Percentiles rank a stretch among this genome's conserved stretches.
Conservation (phyloP, 2,113 vertebrate genomes). For the Elgaria multicarinata region DNA sequence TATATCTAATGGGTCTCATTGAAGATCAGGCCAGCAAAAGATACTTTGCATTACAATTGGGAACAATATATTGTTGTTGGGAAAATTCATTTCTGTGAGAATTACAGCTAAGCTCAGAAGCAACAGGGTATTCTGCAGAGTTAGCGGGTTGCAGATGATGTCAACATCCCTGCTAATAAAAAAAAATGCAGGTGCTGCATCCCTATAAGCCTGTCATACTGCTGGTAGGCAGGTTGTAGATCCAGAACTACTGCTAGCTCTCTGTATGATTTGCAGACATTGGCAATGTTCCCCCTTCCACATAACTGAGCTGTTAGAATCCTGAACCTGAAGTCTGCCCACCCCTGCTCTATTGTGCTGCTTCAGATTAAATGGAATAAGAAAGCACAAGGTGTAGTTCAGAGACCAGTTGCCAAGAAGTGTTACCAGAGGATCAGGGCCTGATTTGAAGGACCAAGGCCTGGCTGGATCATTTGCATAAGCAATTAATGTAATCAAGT, state of each 20-base stretch:
- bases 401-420: background rate
- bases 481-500: background rate
- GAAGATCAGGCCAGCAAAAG: too few relatives aligned
- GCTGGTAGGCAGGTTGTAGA: background rate
- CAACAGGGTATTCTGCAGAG: too few relatives aligned
- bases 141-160: too few relatives aligned
- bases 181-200: too few relatives aligned
- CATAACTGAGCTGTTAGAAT: too few relatives aligned
- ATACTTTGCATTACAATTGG: too few relatives aligned
- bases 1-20: too few relatives aligned
- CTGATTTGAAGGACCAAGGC: background rate
- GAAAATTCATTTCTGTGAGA: too few relatives aligned
- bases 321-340: background rate
- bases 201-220: too few relatives aligned
- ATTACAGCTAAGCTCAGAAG: too few relatives aligned
- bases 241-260: background rate
- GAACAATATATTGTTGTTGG: too few relatives aligned
- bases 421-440: background rate
- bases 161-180: too few relatives aligned
- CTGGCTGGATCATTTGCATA: background rate
- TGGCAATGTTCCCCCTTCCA: background rate
- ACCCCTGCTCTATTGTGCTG: background rate
- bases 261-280: background rate
- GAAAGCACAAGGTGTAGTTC: background rate
- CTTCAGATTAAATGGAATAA: background rate